A percentile compares a stretch with the other conserved stretches of the same genome.
Conservation (phyloP, 2,113 vertebrate genomes). For the Ondatra zibethicus region DNA sequence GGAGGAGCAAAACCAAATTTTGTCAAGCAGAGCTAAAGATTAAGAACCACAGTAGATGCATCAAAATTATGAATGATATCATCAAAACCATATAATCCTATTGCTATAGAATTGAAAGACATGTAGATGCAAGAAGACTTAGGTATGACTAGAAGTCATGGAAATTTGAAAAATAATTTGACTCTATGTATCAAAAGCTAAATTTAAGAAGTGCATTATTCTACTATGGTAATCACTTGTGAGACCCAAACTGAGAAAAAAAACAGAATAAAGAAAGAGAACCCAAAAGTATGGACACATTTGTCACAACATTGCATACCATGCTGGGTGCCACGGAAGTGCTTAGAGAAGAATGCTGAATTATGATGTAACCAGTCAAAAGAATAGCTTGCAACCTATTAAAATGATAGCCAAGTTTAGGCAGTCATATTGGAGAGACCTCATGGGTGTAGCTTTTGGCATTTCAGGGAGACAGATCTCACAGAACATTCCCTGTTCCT, state of each 20-base stretch:
- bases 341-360: not conserved
- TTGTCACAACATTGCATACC: not conserved
- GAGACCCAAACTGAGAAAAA: not conserved
- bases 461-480: not conserved
- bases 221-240: conserved; percentile 8
- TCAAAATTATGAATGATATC: conserved; percentile 7
- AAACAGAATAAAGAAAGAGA: conserved; percentile 9
- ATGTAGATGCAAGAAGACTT: not conserved
- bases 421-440: not conserved
- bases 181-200: conserved; percentile 16
- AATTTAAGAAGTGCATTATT: not conserved
- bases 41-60: not conserved
- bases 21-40: conserved; percentile 19
- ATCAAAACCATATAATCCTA: conserved; percentile 2
- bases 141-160: not conserved
- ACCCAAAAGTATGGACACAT: not conserved
- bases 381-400: conserved; percentile 1
- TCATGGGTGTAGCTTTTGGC: not conserved
- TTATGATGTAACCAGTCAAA: not conserved
- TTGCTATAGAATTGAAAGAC: conserved; percentile 43
- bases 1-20: not conserved
- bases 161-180: conserved; percentile 29
- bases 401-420: not conserved
- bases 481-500: not conserved
- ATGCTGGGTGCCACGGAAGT: not conserved